Conservation (phyloP, 2,797 vertebrate genomes). For the Spheniscus humboldti region DNA sequence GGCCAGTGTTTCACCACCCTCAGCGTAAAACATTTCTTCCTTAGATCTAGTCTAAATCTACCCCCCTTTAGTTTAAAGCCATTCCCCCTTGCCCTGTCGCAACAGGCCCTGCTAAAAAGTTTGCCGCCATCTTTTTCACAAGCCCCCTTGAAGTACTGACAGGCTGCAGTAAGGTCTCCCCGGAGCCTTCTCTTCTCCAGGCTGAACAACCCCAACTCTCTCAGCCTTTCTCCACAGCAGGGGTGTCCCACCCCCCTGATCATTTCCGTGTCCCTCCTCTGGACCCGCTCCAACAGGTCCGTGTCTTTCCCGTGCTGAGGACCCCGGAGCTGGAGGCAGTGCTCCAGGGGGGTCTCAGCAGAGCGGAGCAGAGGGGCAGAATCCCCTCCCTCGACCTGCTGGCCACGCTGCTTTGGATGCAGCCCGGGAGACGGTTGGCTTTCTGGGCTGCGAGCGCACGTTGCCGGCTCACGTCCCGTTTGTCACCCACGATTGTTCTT, state of each 20-base stretch:
- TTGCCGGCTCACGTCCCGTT: fast-evolving
- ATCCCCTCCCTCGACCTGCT: neutral
- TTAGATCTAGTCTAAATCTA: fast-evolving
- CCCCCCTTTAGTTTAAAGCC: no score
- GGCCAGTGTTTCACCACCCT: neutral
- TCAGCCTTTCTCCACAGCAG: neutral
- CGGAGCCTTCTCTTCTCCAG: neutral
- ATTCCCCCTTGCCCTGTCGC: neutral
- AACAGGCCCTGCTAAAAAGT: neutral
- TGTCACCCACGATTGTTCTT: neutral
- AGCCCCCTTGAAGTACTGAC: fast-evolving
- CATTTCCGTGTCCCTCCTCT: neutral
- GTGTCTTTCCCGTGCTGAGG: fast-evolving
- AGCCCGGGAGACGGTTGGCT: fast-evolving
- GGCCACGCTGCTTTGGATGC: neutral
- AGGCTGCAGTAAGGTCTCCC: neutral
- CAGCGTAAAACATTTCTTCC: no score
- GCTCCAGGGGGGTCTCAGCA: neutral
- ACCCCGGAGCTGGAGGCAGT: neutral
- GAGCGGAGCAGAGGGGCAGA: neutral
- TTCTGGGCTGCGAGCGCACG: neutral
- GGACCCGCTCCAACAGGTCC: neutral
- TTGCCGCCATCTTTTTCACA: neutral
- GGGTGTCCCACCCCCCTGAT: neutral
- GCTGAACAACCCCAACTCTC: neutral